Base-by-base conservation (phyloP, 2,888 invertebrate species). In the Tenthredo notha region DNA sequence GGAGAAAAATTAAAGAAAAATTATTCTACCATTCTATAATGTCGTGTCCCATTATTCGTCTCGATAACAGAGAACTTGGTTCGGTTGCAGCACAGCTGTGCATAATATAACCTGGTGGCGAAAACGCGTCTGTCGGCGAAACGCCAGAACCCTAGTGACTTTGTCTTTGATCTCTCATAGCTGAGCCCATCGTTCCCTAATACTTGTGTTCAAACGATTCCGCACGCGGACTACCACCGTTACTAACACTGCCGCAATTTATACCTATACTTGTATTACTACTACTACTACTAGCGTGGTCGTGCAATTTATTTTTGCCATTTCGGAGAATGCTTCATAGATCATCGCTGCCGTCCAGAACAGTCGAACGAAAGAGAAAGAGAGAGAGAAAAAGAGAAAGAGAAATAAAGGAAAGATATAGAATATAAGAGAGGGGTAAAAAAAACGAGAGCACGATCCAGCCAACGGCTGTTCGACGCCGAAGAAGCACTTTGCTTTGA, bases 301-400 rank as follows among this genome's bases (percentile, higher is more conserved):
- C 80, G 58, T 18, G 61, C 78, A 80, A 67, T 82, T 67, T 83
- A 67, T 83, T 83, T 83, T 83, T 83, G 82, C 82, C 82, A 67
- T 83, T 83, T 83, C 67, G 82, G 65, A 83, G 82, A 83, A 83
- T 83, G 67, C 82, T 67, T 83, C 82, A 67, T 83, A 83, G 82
- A 67, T 83, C 82, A 83, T 83, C 43, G n/a, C 47, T 33, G 82
- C 65, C 43, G 82, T 65, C 67, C 18, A 47, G 43, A 67, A 83
- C 47, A 58, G 80, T 47, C 61, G 40, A 25, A 80, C 40, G 9
- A 80, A 29, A 54, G 54, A 47, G 50, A 47, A 29, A 77, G 54
- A 47, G 50, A 50, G 77, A 77, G 29, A 47, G 77, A 40, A 15
- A 29, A 37, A 25, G 29, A 18, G 12, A 15, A 7, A 18, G 37